Evolutionary conservation across 2,888 invertebrate genomes (phyloP).

Genomic region (Stenotaenia linearis): DNA sequence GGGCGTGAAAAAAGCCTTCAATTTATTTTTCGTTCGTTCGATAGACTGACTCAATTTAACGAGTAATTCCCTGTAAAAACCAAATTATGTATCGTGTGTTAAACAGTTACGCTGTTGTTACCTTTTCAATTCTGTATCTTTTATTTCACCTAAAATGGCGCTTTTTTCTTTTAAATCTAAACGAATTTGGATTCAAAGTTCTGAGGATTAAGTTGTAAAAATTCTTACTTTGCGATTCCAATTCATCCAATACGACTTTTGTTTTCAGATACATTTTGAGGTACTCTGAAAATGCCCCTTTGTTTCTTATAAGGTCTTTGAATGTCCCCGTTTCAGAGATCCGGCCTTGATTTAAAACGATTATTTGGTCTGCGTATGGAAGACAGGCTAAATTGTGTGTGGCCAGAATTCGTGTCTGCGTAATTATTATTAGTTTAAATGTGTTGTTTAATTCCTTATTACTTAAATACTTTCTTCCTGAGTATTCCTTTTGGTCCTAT

Average conservation of each 20-base stretch:
- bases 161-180: not conserved
- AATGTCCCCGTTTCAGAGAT: constrained; percentile 27
- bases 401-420: constrained; percentile 28
- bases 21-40: not conserved
- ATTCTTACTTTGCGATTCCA: constrained; percentile 26
- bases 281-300: constrained; percentile 21
- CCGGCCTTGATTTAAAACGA: constrained; percentile 17
- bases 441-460: not conserved
- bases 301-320: not conserved
- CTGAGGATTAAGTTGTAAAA: not conserved
- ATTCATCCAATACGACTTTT: constrained; percentile 14
- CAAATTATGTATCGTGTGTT: not conserved
- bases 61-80: not conserved
- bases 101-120: not conserved
- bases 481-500: constrained; percentile 51
- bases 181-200: too few relatives aligned
- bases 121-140: constrained; percentile 1
- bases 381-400: constrained; percentile 28
- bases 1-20: not conserved
- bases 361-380: constrained; percentile 26
- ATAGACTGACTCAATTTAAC: not conserved
- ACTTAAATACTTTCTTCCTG: constrained; percentile 44
- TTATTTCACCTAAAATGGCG: not conserved
- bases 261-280: constrained; percentile 27
- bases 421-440: too few relatives aligned